phyloP scores from a whole-genome alignment of 2,113 vertebrate genomes.

The Sylvia atricapilla region DNA sequence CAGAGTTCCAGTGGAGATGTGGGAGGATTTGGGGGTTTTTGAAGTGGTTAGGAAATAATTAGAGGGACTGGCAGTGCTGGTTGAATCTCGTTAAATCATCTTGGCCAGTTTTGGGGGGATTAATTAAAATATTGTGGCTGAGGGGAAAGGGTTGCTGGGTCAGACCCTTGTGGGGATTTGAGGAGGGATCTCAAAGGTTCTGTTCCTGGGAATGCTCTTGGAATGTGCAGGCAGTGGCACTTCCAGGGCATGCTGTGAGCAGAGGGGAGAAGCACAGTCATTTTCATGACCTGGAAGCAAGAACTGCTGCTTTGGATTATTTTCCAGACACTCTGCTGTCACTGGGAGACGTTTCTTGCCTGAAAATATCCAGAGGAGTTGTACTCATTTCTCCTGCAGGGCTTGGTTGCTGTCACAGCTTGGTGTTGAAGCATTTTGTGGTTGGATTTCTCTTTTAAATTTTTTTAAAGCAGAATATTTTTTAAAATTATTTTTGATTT shows the following conservation, averaged over 20 bases:
- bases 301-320: not conserved
- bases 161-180: rapidly evolving
- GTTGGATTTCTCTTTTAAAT: not conserved
- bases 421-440: not conserved
- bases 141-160: not conserved
- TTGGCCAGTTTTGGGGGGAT: not conserved
- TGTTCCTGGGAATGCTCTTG: not conserved
- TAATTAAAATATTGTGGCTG: not conserved
- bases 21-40: not conserved
- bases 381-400: not conserved
- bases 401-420: not conserved
- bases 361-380: not conserved
- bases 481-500: not conserved
- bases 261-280: rapidly evolving
- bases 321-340: not conserved
- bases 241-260: not conserved
- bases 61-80: not conserved
- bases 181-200: not conserved
- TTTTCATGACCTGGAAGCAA: not conserved
- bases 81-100: not conserved
- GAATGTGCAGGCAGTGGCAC: not conserved
- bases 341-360: not conserved
- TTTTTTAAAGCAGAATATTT: not conserved
- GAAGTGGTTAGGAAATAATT: not conserved
- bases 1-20: not conserved